Conservation (phyloP, 2,113 vertebrate species). For the Falcunculus frontatus region DNA sequence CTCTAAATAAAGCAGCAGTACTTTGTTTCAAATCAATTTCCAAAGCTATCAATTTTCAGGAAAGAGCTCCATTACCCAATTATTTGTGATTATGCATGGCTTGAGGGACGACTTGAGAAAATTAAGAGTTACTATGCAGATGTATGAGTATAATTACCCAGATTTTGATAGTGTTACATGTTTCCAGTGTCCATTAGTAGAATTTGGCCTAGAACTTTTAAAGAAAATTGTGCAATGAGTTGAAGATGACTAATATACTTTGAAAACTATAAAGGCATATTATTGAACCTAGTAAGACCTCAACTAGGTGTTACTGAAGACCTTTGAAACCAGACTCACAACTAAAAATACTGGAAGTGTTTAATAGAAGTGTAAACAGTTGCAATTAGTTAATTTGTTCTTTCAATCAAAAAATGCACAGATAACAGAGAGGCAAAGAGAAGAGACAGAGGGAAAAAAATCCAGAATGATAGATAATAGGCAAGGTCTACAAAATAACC, state of each 20-base stretch:
- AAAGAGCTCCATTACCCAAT: background rate
- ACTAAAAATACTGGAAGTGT: background rate
- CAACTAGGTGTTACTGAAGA: background rate
- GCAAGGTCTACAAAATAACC: background rate
- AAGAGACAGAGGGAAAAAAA: background rate
- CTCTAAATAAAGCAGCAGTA: background rate
- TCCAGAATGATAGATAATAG: background rate
- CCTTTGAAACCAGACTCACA: background rate
- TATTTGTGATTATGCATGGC: background rate
- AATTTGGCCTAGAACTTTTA: background rate
- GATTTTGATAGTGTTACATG: background rate
- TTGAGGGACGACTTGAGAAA: background rate
- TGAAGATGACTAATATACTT: background rate
- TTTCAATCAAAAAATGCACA: background rate
- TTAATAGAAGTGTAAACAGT: background rate
- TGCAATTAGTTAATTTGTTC: background rate
- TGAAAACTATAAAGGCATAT: background rate
- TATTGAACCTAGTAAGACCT: background rate
- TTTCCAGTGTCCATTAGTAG: background rate
- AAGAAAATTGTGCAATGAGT: background rate
- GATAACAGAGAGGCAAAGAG: background rate
- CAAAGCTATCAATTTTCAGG: background rate
- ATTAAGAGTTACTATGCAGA: background rate
- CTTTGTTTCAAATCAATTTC: background rate
- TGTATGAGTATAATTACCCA: background rate